Percentiles rank a stretch among this genome's conserved stretches.
Conservation (phyloP, 2,113 vertebrate species). For the Tragelaphus imberbis region DNA sequence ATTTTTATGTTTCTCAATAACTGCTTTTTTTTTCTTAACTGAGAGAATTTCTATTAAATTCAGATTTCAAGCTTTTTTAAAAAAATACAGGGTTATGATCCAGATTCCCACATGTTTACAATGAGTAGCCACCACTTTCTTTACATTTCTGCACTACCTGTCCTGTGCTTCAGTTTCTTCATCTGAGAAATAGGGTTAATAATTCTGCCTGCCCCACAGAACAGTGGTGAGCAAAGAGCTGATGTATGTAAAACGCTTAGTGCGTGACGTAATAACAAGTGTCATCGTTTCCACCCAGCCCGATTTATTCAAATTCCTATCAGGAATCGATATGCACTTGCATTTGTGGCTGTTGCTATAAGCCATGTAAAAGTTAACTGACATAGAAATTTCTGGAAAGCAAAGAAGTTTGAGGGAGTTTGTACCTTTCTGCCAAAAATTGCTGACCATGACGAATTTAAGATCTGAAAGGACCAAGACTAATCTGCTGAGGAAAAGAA, state of each 20-base stretch:
- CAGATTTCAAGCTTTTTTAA: neutral
- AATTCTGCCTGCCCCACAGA: neutral
- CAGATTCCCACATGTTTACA: neutral
- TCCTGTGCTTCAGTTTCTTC: neutral
- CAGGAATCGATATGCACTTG: neutral
- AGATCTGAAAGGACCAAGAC: neutral
- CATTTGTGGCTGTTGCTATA: neutral
- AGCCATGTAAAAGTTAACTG: neutral
- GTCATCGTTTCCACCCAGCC: no score
- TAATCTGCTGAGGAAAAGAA: neutral
- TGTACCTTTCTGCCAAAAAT: neutral
- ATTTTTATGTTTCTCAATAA: neutral
- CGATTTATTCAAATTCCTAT: neutral
- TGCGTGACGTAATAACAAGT: neutral
- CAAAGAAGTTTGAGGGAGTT: neutral
- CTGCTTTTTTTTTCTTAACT: neutral
- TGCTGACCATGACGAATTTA: neutral
- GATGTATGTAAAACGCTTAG: neutral
- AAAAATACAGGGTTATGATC: neutral
- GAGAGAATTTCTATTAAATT: neutral
- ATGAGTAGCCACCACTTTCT: neutral
- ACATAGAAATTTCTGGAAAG: neutral
- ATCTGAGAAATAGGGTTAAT: neutral
- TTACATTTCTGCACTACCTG: neutral
- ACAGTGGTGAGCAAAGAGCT: neutral